Conservation (phyloP, 2,888 invertebrate genomes). For the Agonopterix subpropinquella region DNA sequence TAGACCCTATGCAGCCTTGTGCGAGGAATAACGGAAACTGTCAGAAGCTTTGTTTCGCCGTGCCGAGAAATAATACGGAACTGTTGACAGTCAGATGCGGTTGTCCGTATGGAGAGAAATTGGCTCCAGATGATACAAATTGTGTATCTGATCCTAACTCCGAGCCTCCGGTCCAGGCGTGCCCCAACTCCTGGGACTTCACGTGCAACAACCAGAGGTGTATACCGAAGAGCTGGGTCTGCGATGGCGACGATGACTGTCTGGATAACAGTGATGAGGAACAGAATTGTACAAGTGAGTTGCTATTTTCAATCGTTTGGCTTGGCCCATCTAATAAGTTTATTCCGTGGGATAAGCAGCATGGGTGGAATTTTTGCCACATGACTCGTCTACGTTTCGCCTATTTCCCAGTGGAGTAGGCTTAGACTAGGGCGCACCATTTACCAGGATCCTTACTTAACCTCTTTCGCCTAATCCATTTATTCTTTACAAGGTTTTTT, state of each 20-base stretch:
- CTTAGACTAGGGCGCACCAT: too few species aligned
- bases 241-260: slow-evolving; percentile 97
- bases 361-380: too few species aligned
- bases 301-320: background rate
- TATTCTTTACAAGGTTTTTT: too few species aligned
- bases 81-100: slow-evolving; percentile 84
- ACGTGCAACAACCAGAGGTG: slow-evolving; percentile 95
- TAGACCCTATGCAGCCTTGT: slow-evolving; percentile 87
- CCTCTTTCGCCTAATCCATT: too few species aligned
- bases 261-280: slow-evolving; percentile 96
- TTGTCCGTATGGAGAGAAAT: slow-evolving; percentile 94
- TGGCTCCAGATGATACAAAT: slow-evolving; percentile 80
- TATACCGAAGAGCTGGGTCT: slow-evolving; percentile 95
- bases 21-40: slow-evolving; percentile 91
- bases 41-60: slow-evolving; percentile 95
- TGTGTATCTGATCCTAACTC: slow-evolving; percentile 89
- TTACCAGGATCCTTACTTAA: too few species aligned
- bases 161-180: slow-evolving; percentile 91
- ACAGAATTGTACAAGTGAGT: slow-evolving; percentile 94
- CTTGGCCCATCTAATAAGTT: too few species aligned
- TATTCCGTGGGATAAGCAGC: too few species aligned
- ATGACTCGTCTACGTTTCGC: too few species aligned
- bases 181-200: slow-evolving; percentile 95
- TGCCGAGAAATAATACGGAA: slow-evolving; percentile 79
- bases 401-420: too few species aligned